These are phyloP conservation scores for Sinodicranocentrus sp. DNA, from an alignment of 2,888 invertebrate genomes.

Conservation along the genomic window DNA sequence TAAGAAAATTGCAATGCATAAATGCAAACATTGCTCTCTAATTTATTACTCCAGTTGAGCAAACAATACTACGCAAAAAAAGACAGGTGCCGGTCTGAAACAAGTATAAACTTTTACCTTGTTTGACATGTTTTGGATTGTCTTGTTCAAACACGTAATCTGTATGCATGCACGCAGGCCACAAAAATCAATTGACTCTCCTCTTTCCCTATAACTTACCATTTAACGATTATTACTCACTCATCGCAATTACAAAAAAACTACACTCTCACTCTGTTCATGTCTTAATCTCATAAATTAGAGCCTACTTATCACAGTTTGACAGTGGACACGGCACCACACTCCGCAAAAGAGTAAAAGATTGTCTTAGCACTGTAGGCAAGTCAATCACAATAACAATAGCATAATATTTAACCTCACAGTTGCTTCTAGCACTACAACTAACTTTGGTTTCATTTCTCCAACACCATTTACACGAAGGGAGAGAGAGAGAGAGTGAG, in stretches of 20 bases:
- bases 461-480: not conserved
- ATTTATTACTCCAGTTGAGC: not conserved
- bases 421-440: not conserved
- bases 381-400: slow-evolving; percentile 39
- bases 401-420: slow-evolving; percentile 42
- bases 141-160: not conserved
- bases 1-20: not conserved
- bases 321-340: slow-evolving; percentile 57
- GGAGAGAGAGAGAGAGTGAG: not conserved
- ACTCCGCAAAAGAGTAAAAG: slow-evolving; percentile 42
- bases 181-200: slow-evolving; percentile 49
- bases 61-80: not conserved
- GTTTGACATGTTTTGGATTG: not conserved
- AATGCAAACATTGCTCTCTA: not conserved
- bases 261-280: slow-evolving; percentile 27
- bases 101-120: not conserved
- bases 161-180: not conserved
- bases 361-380: slow-evolving; percentile 3
- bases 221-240: slow-evolving; percentile 55
- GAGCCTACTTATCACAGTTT: slow-evolving; percentile 61
- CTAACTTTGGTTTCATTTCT: not conserved
- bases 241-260: slow-evolving; percentile 22
- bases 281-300: slow-evolving; percentile 65
- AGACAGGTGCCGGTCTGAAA: not conserved
- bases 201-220: slow-evolving; percentile 39